These are phyloP conservation scores for Brachyalestes nurse DNA, from an alignment of 2,797 vertebrate genomes.

Conservation along the genomic window DNA sequence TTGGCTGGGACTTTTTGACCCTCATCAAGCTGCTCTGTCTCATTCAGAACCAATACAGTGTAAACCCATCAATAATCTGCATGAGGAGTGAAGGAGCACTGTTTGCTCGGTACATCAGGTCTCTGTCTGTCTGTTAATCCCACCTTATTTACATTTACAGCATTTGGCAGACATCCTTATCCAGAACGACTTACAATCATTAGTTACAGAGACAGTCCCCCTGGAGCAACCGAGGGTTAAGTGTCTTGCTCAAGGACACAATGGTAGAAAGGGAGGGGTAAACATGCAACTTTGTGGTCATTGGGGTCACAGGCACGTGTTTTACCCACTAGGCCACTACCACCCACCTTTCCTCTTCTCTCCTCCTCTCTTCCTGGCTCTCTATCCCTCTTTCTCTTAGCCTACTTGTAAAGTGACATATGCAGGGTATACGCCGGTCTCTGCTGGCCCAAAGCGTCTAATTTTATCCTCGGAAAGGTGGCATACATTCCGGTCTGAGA, in stretches of 20 bases:
- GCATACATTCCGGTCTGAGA: slow-evolving; percentile 47
- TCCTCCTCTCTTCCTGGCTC: not conserved
- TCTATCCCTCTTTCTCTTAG: slow-evolving; percentile 36
- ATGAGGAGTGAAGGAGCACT: not conserved
- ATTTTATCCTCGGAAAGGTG: slow-evolving; percentile 58
- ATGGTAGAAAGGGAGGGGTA: too few relatives aligned
- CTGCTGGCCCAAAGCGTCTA: slow-evolving; percentile 53
- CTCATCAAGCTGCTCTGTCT: not conserved
- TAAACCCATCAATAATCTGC: not conserved
- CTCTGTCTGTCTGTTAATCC: slow-evolving; percentile 2
- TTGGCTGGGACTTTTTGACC: not conserved
- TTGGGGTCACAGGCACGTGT: too few relatives aligned
- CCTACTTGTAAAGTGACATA: slow-evolving; percentile 56
- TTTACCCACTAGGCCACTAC: too few relatives aligned
- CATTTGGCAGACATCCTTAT: too few relatives aligned
- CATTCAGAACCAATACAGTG: not conserved
- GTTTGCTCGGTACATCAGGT: not conserved
- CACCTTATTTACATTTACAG: not conserved
- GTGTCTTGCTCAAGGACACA: too few relatives aligned
- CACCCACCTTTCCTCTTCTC: not conserved
- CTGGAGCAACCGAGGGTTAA: too few relatives aligned
- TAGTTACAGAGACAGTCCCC: too few relatives aligned
- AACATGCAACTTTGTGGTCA: too few relatives aligned
- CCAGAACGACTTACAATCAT: too few relatives aligned
- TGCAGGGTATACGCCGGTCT: slow-evolving; percentile 49